Base-by-base conservation (phyloP, 2,888 invertebrate genomes). In the Hypomecis punctinalis region DNA sequence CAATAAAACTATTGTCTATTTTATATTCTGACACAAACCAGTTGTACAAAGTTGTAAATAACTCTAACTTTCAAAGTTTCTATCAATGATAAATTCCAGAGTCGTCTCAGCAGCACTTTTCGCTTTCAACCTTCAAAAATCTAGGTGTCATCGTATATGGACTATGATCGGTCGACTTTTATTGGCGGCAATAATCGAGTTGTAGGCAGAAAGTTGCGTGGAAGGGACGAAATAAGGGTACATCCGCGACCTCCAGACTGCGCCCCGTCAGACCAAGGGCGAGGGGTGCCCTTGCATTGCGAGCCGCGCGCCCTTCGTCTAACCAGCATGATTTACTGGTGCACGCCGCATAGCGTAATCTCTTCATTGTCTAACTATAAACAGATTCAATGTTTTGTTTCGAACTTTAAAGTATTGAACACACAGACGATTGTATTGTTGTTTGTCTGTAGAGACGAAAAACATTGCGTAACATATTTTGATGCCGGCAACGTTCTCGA, bases 171-270 rank as follows among this genome's bases (percentile, higher is more conserved):
- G 58, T 48, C 51, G 61, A 68, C 59, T 70, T 68, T 72, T 70
- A 67, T 64, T 70, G 70, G 62, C 63, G 51, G 53, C 65, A 63
- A 69, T 69, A 68, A 65, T 62, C 56, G 60, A 70, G 65, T 70
- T 48, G 69, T 67, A 72, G 70, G 49, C 56, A 67, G 62, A 66
- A 67, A 76, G 74, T 80, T 79, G 67, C 70, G 75, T 76, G 71
- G 77, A 72, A 76, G 82, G 84, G 82, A 77, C 82, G 75, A 78
- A 80, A 76, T 77, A 83, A 81, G 86, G 84, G 85, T 87, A 87
- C 85, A 88, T 88, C 85, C 86, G 81, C 85, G 92, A 90, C 91
- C 91, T 91, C 91, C 77, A 91, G 90, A 90, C 91, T 89, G 80
- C 84, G 89, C 81, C 89, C 86, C 77, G 72, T 76, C 84, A 79